phyloP scores from a whole-genome alignment of 2,113 vertebrate genomes.

The Pogona vitticeps region DNA sequence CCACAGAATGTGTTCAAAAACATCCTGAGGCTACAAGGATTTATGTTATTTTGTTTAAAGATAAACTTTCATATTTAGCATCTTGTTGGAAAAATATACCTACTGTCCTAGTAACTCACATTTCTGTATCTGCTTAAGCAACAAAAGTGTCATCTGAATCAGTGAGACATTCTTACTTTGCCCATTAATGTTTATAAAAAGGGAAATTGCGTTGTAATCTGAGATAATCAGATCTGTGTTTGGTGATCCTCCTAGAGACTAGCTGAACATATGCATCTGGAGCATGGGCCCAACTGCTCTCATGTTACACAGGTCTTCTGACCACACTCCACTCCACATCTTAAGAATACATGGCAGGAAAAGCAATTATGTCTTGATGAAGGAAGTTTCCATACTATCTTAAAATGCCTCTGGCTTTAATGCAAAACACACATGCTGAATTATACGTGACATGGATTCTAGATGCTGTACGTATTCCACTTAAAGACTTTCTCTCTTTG shows the following conservation, averaged over 20 bases:
- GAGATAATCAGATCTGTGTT: neutral
- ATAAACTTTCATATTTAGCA: neutral
- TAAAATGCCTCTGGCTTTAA: neutral
- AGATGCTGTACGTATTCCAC: neutral
- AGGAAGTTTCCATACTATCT: neutral
- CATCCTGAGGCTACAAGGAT: neutral
- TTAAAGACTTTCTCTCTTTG: neutral
- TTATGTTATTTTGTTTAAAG: neutral
- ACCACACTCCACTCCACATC: neutral
- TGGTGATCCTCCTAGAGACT: neutral
- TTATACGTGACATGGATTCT: neutral
- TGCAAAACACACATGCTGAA: neutral
- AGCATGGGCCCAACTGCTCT: neutral
- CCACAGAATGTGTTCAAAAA: neutral
- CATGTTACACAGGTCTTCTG: neutral
- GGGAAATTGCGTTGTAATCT: neutral
- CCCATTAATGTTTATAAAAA: neutral
- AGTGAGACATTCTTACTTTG: neutral
- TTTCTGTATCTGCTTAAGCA: neutral
- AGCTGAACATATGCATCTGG: neutral
- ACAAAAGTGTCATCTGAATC: neutral
- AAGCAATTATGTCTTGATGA: neutral
- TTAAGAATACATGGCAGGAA: neutral
- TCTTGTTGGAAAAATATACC: neutral
- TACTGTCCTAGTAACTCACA: neutral